phyloP scores from a whole-genome alignment of 1,140 invertebrate genomes.

The Temnothorax curvispinosus region DNA sequence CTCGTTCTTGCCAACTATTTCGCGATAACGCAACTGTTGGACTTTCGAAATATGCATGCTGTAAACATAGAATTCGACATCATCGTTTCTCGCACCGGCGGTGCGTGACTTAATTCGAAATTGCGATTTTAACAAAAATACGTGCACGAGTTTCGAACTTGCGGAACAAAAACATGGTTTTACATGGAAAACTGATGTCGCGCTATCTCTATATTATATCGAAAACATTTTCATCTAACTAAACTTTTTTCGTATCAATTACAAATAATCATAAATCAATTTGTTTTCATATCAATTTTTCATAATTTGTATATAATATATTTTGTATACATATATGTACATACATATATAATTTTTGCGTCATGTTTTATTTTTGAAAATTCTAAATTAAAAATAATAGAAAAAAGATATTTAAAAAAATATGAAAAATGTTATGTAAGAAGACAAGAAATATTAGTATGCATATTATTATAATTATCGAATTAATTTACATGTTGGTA shows the following conservation, averaged over 20 bases:
- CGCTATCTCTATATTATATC: background rate
- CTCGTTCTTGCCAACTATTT: slow-evolving; percentile 29
- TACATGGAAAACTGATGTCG: background rate
- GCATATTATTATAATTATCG: no score
- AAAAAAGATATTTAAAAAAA: background rate
- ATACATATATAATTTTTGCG: background rate
- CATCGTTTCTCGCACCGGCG: slow-evolving; percentile 36
- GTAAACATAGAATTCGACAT: slow-evolving; percentile 19
- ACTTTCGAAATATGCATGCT: background rate
- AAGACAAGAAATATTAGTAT: background rate
- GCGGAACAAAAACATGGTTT: slow-evolving; percentile 12
- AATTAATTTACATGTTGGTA: slow-evolving; percentile 8
- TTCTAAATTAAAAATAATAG: background rate
- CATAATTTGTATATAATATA: background rate
- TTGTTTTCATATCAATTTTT: background rate
- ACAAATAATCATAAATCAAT: background rate
- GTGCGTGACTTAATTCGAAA: slow-evolving; percentile 34
- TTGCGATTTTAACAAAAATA: slow-evolving; percentile 53
- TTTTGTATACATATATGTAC: background rate
- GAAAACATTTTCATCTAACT: background rate
- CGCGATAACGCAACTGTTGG: slow-evolving; percentile 15
- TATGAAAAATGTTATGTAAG: background rate
- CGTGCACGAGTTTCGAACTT: background rate
- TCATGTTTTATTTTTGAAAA: background rate
- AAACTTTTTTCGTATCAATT: slow-evolving; percentile 9